These are phyloP conservation scores for Equus quagga DNA, from an alignment of 2,113 vertebrate genomes.

Conservation along the genomic window DNA sequence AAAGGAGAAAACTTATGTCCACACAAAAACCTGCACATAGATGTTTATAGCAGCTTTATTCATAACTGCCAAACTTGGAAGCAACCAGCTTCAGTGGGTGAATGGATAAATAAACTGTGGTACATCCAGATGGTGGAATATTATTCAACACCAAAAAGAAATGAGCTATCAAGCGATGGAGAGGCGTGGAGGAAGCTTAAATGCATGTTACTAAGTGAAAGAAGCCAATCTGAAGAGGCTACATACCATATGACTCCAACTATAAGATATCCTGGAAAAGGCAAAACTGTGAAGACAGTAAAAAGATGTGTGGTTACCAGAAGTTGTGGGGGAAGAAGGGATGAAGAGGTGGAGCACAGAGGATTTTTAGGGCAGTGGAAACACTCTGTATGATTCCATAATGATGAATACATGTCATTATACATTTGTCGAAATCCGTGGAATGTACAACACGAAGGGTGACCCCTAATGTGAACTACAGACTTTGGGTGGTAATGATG, in stretches of 20 bases:
- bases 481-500: neutral
- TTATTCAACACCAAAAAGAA: neutral
- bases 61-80: neutral
- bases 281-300: neutral
- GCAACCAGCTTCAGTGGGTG: neutral
- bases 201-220: neutral
- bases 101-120: neutral
- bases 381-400: neutral
- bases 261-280: neutral
- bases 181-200: neutral
- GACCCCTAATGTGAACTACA: neutral
- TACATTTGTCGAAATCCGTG: neutral
- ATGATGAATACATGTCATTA: neutral
- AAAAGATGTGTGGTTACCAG: neutral
- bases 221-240: neutral
- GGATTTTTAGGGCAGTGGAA: neutral
- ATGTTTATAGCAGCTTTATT: neutral
- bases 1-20: neutral
- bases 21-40: neutral
- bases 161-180: neutral
- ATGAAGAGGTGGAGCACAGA: neutral
- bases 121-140: neutral
- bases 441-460: neutral
- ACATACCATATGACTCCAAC: neutral
- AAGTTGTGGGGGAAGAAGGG: no score